Conservation (phyloP, 2,113 vertebrate species). For the Nipponia nippon region DNA sequence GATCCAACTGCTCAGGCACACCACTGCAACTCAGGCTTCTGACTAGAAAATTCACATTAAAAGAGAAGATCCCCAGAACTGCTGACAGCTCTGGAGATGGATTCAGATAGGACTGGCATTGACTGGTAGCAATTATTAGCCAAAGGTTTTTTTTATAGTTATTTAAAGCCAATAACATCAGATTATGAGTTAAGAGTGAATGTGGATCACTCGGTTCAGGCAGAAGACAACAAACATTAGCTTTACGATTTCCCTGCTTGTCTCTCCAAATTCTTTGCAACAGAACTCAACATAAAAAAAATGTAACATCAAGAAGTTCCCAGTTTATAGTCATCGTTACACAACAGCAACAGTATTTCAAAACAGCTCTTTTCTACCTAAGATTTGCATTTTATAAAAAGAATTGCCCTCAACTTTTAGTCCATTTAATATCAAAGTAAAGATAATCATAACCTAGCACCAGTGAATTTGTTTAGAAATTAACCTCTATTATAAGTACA, state of each 20-base stretch:
- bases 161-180: neutral
- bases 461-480: neutral
- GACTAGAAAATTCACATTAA: neutral
- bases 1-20: neutral
- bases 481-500: neutral
- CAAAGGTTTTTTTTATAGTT: neutral
- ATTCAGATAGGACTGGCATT: neutral
- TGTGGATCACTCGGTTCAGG: neutral
- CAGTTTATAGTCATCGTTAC: neutral
- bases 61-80: neutral
- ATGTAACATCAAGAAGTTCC: neutral
- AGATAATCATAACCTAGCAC: neutral
- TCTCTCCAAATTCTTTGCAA: neutral
- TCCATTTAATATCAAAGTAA: neutral
- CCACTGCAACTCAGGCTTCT: neutral
- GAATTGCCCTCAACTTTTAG: neutral
- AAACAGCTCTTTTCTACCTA: neutral
- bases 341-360: neutral
- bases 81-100: neutral
- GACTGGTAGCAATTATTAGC: neutral
- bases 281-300: neutral
- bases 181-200: neutral
- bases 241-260: neutral
- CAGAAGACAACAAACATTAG: neutral
- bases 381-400: neutral